These are phyloP conservation scores for Odontophorus gujanensis DNA, from an alignment of 2,113 vertebrate genomes.

Conservation along the genomic window DNA sequence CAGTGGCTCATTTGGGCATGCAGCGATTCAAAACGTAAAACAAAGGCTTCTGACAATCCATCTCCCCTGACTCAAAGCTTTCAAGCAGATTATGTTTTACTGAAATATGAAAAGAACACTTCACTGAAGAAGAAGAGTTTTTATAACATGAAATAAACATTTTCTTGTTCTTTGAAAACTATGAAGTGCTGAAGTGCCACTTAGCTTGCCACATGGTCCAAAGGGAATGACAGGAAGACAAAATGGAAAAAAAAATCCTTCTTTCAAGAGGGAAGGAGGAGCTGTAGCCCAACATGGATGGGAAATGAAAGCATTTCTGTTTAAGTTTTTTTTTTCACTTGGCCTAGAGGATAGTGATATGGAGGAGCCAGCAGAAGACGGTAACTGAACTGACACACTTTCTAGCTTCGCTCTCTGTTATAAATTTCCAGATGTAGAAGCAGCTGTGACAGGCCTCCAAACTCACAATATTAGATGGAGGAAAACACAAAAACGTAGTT, in stretches of 20 bases:
- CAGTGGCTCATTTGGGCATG: background rate
- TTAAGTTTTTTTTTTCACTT: background rate
- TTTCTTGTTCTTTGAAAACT: background rate
- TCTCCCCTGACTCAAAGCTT: background rate
- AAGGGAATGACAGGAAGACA: background rate
- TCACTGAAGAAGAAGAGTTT: background rate
- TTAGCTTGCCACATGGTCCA: background rate
- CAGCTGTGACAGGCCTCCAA: background rate
- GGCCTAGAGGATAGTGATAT: background rate
- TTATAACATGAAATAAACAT: background rate
- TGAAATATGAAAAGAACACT: background rate
- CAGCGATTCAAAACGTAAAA: background rate
- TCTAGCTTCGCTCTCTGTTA: background rate
- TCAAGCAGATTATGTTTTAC: background rate
- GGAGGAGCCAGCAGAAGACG: background rate
- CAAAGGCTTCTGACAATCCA: background rate
- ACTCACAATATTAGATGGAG: background rate
- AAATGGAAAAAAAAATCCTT: background rate
- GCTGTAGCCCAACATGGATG: accelerated
- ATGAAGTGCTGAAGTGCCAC: background rate
- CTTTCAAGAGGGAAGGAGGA: background rate
- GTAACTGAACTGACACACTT: background rate
- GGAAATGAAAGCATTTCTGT: background rate
- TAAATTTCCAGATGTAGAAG: background rate
- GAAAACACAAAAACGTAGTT: background rate